phyloP scores from a whole-genome alignment of 2,113 vertebrate genomes.

The Ibidorhyncha struthersii region DNA sequence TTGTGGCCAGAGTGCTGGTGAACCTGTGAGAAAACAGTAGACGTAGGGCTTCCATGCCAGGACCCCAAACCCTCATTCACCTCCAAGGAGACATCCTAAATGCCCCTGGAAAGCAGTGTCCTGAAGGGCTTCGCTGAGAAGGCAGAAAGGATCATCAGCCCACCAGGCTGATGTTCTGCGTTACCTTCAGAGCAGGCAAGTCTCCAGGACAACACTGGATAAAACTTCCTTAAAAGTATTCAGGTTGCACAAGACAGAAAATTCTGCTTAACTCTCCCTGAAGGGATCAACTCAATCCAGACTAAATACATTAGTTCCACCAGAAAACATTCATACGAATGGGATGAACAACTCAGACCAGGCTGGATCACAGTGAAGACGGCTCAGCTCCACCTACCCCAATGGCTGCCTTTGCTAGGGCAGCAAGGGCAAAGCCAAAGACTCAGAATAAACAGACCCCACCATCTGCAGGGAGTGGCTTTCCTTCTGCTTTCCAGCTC shows the following conservation, averaged over 20 bases:
- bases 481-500: not conserved
- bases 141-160: not conserved
- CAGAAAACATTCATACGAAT: accelerated
- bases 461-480: not conserved
- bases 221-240: conserved; percentile 12
- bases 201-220: not conserved
- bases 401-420: not conserved
- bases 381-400: not conserved
- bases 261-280: conserved; percentile 8
- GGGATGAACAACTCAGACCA: not conserved
- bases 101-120: not conserved
- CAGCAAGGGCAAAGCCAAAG: not conserved
- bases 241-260: not conserved
- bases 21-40: conserved; percentile 78
- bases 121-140: not conserved
- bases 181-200: not conserved
- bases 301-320: not conserved
- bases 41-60: not conserved
- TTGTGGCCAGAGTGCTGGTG: conserved; percentile 82
- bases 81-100: not conserved
- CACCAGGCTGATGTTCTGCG: not conserved
- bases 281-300: conserved; percentile 11
- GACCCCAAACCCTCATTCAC: not conserved
- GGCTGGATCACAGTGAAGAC: not conserved
- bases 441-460: not conserved